Percentiles rank a stretch among this genome's conserved stretches.
phyloP scores from a whole-genome alignment of 2,888 invertebrate genomes.

The Reticulitermes lucifugus region DNA sequence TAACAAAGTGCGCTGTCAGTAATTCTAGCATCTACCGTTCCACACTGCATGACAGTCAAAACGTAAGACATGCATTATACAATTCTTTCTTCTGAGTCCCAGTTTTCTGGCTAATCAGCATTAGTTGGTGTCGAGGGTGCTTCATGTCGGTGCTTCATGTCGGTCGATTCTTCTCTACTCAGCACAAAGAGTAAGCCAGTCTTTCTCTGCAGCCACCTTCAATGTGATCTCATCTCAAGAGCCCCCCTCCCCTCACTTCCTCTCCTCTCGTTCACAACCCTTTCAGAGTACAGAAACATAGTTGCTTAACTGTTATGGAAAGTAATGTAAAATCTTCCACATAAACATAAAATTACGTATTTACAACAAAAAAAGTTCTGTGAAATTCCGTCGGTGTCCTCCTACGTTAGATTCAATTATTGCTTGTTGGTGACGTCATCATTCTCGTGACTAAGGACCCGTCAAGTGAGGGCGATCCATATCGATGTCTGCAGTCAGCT shows the following conservation, averaged over 20 bases:
- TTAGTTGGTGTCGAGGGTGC: slow-evolving; percentile 46
- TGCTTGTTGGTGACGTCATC: slow-evolving; percentile 22
- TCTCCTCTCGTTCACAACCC: neutral
- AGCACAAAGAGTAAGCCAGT: slow-evolving; percentile 41
- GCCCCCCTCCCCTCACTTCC: neutral
- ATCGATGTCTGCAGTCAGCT: no score
- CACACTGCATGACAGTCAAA: no score
- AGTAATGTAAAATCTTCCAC: neutral
- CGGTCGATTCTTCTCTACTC: slow-evolving; percentile 45
- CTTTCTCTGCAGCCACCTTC: neutral
- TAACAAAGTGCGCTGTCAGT: no score
- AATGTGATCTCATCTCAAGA: slow-evolving; percentile 27
- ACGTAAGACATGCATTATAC: no score
- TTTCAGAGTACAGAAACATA: neutral
- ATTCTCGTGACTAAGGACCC: neutral
- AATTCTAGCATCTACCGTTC: no score
- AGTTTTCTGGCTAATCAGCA: slow-evolving; percentile 49
- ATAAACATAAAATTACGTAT: slow-evolving; percentile 15
- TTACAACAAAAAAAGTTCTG: neutral
- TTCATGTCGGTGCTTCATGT: slow-evolving; percentile 41
- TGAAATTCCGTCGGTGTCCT: neutral
- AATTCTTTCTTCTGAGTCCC: neutral
- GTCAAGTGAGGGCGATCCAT: no score
- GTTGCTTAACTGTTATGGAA: neutral
- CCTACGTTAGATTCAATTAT: neutral